These are phyloP conservation scores for Atrichornis clamosus DNA, from an alignment of 2,113 vertebrate species.

Conservation along the genomic window DNA sequence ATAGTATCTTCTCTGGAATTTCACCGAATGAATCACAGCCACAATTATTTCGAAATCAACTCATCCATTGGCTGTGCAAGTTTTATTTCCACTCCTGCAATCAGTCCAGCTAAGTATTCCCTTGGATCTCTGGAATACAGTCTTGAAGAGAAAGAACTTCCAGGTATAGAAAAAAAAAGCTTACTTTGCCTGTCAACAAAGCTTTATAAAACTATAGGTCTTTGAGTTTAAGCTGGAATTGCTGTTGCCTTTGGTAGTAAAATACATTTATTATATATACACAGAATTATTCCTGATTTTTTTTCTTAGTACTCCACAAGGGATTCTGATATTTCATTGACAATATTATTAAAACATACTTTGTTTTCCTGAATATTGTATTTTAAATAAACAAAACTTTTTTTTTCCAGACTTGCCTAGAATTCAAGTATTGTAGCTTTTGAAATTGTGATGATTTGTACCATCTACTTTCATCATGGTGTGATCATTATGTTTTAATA, in stretches of 20 bases:
- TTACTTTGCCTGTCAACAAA: not conserved
- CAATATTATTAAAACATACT: not conserved
- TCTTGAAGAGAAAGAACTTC: slow-evolving; percentile 75
- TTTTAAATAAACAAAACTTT: not conserved
- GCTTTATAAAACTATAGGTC: not conserved
- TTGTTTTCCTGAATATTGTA: not conserved
- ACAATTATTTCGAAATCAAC: slow-evolving; percentile 91
- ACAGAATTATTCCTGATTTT: not conserved
- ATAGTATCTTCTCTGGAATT: slow-evolving; percentile 93
- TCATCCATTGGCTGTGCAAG: slow-evolving; percentile 87
- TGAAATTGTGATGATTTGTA: not conserved
- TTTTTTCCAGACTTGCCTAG: not conserved
- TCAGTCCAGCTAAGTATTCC: slow-evolving; percentile 85
- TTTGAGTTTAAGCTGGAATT: not conserved
- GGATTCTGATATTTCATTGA: not conserved
- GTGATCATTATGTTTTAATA: not conserved
- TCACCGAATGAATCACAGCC: slow-evolving; percentile 89
- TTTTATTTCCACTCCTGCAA: slow-evolving; percentile 85
- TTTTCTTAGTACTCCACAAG: not conserved
- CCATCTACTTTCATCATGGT: not conserved
- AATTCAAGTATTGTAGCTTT: not conserved
- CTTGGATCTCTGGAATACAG: slow-evolving; percentile 77
- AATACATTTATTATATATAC: not conserved
- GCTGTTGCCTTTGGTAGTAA: not conserved
- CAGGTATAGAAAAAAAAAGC: slow-evolving; percentile 67